phyloP scores from a whole-genome alignment of 2,888 invertebrate genomes.

The Gnatocerus cornutus region DNA sequence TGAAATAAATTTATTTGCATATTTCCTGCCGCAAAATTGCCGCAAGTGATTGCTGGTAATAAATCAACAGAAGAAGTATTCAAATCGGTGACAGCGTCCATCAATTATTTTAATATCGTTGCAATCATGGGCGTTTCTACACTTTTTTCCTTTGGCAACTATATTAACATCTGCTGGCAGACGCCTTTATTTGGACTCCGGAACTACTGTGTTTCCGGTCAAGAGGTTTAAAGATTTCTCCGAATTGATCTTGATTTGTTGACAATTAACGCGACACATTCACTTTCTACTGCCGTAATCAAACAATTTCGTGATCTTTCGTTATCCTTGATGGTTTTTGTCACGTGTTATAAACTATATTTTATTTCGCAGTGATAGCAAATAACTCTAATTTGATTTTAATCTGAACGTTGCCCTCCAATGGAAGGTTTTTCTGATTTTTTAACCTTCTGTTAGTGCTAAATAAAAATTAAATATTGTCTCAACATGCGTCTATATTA shows the following conservation, averaged over 20 bases:
- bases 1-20: slow-evolving; percentile 44
- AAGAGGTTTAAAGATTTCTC: slow-evolving; percentile 9
- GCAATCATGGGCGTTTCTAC: slow-evolving; percentile 31
- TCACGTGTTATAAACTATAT: too few relatives aligned
- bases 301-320: too few relatives aligned
- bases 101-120: slow-evolving; percentile 40
- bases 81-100: slow-evolving; percentile 39
- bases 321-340: too few relatives aligned
- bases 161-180: slow-evolving; percentile 16
- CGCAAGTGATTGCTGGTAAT: slow-evolving; percentile 31
- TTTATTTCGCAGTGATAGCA: too few relatives aligned
- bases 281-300: neutral
- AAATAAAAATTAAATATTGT: too few relatives aligned
- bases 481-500: too few relatives aligned
- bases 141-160: slow-evolving; percentile 15
- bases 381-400: too few relatives aligned
- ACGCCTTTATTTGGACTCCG: slow-evolving; percentile 1
- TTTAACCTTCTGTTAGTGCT: too few relatives aligned
- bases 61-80: slow-evolving; percentile 44
- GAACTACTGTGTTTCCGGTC: neutral
- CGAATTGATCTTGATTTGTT: neutral
- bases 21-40: slow-evolving; percentile 38
- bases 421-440: too few relatives aligned
- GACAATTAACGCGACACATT: neutral
- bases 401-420: too few relatives aligned